These are phyloP conservation scores for Lethenteron reissneri DNA, from an alignment of 2,113 vertebrate genomes.

Conservation along the genomic window DNA sequence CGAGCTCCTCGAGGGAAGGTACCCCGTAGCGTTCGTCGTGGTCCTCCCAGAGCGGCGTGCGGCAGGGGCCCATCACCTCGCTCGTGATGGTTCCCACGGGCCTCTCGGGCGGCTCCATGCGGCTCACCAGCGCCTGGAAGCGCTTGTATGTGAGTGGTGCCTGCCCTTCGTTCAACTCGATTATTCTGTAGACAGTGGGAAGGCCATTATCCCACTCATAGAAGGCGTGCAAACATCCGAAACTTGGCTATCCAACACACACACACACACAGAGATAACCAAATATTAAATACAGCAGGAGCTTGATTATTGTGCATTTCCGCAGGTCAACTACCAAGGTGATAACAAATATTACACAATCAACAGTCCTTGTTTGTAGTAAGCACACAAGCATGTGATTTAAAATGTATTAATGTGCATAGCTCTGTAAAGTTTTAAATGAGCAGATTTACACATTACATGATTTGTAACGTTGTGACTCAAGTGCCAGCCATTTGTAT, in stretches of 20 bases:
- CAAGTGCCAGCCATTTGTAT: no score
- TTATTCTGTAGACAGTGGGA: constrained; percentile 37
- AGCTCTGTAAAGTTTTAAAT: no score
- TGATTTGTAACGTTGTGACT: no score
- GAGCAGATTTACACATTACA: no score
- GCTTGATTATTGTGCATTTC: no score
- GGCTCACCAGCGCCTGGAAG: constrained; percentile 72
- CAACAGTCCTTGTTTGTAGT: no score
- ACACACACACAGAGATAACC: background rate
- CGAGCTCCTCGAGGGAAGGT: constrained; percentile 75
- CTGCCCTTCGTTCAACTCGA: constrained; percentile 69
- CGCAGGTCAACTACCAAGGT: no score
- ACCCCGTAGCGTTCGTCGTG: constrained; percentile 62
- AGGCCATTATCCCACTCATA: background rate
- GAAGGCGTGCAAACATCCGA: background rate
- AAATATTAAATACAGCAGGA: background rate
- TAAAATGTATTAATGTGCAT: no score
- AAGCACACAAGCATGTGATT: no score
- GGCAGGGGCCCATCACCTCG: constrained; percentile 59
- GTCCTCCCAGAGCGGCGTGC: constrained; percentile 42
- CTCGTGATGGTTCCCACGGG: constrained; percentile 38
- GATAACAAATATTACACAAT: no score
- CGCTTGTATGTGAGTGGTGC: constrained; percentile 86
- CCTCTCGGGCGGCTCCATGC: constrained; percentile 65
- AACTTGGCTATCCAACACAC: background rate